These are phyloP conservation scores for Neoscelio sp. DNA, from an alignment of 2,888 invertebrate species.

Conservation along the genomic window DNA sequence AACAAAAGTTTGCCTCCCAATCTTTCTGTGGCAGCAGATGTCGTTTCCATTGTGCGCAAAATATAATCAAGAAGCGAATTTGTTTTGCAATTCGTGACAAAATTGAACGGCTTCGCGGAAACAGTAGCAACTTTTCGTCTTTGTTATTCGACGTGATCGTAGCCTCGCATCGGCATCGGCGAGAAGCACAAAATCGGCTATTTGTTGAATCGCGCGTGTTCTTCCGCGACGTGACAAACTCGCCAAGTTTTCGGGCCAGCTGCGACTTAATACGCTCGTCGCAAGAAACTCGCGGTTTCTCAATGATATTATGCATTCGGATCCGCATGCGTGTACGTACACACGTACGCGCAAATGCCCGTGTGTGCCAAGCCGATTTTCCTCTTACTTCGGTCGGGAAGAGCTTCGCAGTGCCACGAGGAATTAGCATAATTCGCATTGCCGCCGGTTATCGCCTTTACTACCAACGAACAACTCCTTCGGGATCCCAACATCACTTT, in stretches of 20 bases:
- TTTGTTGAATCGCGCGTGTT: too few relatives aligned
- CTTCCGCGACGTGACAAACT: slow-evolving; percentile 13
- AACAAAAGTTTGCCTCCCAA: too few relatives aligned
- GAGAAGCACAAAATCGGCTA: too few relatives aligned
- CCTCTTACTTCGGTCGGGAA: slow-evolving; percentile 21
- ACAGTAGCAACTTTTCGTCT: too few relatives aligned
- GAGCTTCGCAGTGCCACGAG: slow-evolving; percentile 8
- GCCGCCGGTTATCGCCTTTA: slow-evolving; percentile 24
- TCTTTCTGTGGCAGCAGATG: too few relatives aligned
- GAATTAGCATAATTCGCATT: slow-evolving; percentile 33
- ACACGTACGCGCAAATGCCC: not conserved
- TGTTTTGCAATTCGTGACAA: too few relatives aligned
- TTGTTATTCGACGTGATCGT: too few relatives aligned
- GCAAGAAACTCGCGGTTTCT: slow-evolving; percentile 18
- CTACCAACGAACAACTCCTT: slow-evolving; percentile 5
- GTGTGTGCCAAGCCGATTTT: slow-evolving; percentile 18
- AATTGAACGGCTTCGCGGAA: too few relatives aligned
- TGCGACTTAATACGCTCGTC: slow-evolving; percentile 22
- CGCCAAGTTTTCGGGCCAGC: slow-evolving; percentile 22
- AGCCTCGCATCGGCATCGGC: too few relatives aligned
- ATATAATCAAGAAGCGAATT: too few relatives aligned
- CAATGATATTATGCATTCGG: slow-evolving; percentile 23
- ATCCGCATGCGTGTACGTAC: slow-evolving; percentile 5
- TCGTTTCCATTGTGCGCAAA: too few relatives aligned
- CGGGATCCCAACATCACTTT: slow-evolving; percentile 7